Evolutionary conservation across 1,140 invertebrate species (phyloP), one percentile per base, ranked within the genome.

Genomic region (Aphis craccivora): DNA sequence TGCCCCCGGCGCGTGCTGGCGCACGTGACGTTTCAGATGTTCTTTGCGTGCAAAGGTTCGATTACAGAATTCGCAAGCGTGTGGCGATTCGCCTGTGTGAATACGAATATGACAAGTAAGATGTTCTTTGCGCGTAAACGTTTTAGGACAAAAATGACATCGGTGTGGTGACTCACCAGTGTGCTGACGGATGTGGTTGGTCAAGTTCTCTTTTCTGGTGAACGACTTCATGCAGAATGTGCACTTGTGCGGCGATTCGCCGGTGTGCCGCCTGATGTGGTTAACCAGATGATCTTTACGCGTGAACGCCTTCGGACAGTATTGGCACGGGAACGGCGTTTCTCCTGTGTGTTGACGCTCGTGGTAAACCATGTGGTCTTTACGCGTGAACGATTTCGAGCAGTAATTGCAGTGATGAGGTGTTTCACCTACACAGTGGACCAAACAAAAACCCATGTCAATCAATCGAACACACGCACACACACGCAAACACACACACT

Each of bases 1-100:
- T 94, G 97, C 97, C 95, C 99, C 98, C 94, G 98, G 98, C 88
- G 98, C 99, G 95, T 99, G 99, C 95, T 98, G 97, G 94, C 97
- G 95, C 94, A 97, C 95, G 95, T 98, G 97, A 94, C 97, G 97
- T 94, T 97, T 97, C 53, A 98, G 96, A 94, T 98, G 97, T 95
- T 98, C 97, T 95, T 98, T 98, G 93, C 97, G 96, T 3, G 97
- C 97, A 95, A 98, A 98, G 2, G 97, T 97, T 94, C 98, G 97
- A 94, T 97, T 96, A 95, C 98, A 98, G 94, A 97, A 97, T 94
- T 97, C 97, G 95, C 98, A 98, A n/a, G 97, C 95, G 95, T 98
- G 97, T 3, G 97, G 97, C 88, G 97, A 97, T 95, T 98, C 97
- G 5, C 97, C 97, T 93, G 97, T 97, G 95, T 97, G 97, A 94